phyloP scores from a whole-genome alignment of 2,888 invertebrate species.

The Scaeva pyrastri region DNA sequence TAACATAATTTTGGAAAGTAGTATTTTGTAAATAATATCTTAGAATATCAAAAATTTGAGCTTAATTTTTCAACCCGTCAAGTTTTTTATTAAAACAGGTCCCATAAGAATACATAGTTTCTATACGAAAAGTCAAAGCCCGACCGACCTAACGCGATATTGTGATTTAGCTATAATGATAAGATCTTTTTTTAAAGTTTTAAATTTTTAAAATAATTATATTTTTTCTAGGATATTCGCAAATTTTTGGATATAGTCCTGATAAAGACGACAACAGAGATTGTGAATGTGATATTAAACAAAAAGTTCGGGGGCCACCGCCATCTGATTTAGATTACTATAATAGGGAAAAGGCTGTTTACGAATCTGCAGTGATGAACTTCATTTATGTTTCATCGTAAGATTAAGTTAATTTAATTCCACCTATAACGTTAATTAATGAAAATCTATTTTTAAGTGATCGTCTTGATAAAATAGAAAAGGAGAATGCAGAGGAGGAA shows the following conservation, averaged over 20 bases:
- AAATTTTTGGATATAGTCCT: neutral
- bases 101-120: too few relatives aligned
- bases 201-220: neutral
- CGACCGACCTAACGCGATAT: too few relatives aligned
- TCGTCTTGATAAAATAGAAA: neutral
- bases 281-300: conserved; percentile 36
- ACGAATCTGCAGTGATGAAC: conserved; percentile 79
- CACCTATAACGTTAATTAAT: neutral
- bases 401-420: conserved; percentile 36
- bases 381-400: conserved; percentile 80
- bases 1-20: too few relatives aligned
- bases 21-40: too few relatives aligned
- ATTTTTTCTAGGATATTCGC: conserved; percentile 20
- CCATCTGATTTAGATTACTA: conserved; percentile 80
- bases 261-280: neutral
- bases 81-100: too few relatives aligned
- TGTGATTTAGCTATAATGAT: too few relatives aligned
- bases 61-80: too few relatives aligned
- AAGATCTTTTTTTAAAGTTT: neutral
- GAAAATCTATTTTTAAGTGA: neutral
- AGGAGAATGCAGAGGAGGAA: conserved; percentile 27
- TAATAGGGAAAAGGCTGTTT: conserved; percentile 78
- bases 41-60: too few relatives aligned
- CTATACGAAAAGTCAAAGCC: too few relatives aligned
- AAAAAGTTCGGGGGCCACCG: conserved; percentile 77